Evolutionary conservation across 2,888 invertebrate genomes (phyloP).

Genomic region (Diplazon laetatorius): DNA sequence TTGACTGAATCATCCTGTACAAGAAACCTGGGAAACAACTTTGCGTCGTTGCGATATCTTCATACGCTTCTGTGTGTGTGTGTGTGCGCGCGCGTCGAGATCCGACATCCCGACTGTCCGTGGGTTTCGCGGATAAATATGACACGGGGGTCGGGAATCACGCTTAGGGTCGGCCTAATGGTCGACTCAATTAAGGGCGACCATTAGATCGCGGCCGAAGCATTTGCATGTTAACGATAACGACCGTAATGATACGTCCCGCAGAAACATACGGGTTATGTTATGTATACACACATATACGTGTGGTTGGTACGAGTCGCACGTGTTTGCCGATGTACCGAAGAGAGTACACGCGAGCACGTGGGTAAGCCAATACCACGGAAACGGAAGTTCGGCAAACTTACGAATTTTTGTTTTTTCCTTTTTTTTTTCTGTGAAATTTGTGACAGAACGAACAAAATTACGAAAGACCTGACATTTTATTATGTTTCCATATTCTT

Average conservation of each 20-base stretch:
- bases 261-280: conserved; percentile 67
- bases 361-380: conserved; percentile 16
- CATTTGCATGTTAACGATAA: conserved; percentile 80
- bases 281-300: conserved; percentile 48
- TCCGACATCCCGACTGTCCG: too few species aligned
- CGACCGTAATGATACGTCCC: conserved; percentile 77
- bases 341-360: not conserved
- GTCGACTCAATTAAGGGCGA: conserved; percentile 79
- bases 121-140: not conserved
- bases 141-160: conserved; percentile 13
- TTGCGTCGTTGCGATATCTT: conserved; percentile 26
- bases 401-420: too few species aligned
- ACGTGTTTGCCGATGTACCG: conserved; percentile 2
- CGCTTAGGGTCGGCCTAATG: conserved; percentile 76
- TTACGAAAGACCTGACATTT: too few species aligned
- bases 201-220: conserved; percentile 74
- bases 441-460: too few species aligned
- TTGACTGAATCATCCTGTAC: conserved; percentile 3
- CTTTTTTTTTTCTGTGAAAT: too few species aligned
- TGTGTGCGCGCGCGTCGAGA: too few species aligned
- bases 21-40: not conserved
- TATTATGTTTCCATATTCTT: too few species aligned
- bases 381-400: not conserved
- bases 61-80: not conserved
- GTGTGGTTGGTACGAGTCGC: not conserved